Evolutionary conservation across 1,140 invertebrate species (phyloP).

Genomic region (Trachelipus rathkii): DNA sequence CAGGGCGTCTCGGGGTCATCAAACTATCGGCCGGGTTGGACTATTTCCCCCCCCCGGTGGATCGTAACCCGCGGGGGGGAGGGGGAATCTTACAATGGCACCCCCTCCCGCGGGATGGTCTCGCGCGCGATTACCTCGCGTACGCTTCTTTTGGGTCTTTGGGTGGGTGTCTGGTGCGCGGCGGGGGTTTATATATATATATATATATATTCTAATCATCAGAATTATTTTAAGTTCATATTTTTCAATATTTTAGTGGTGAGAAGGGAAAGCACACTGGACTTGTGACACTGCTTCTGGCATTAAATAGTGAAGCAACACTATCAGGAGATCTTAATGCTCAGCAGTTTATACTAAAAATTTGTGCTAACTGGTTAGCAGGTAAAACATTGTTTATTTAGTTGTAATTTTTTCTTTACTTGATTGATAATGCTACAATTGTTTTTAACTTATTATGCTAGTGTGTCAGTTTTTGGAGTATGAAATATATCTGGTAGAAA

Average conservation of each 20-base stretch:
- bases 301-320: constrained; percentile 58
- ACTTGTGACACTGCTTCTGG: constrained; percentile 54
- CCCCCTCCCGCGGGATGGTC: no score
- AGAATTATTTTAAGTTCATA: no score
- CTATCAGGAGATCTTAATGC: constrained; percentile 61
- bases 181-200: no score
- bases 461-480: background rate
- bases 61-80: no score
- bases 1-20: no score
- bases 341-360: constrained; percentile 60
- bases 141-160: no score
- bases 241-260: background rate
- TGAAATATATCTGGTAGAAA: background rate
- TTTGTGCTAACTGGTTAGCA: constrained; percentile 63
- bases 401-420: background rate
- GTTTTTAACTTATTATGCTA: background rate
- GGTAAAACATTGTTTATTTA: constrained; percentile 50
- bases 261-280: constrained; percentile 48
- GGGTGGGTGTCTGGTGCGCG: no score
- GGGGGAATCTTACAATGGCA: no score
- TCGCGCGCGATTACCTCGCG: no score
- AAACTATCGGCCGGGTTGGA: no score
- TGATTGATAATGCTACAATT: background rate
- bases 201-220: no score
- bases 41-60: no score